Evolutionary conservation across 2,888 invertebrate genomes (phyloP), one percentile per base, ranked within the genome.

Genomic region (Cantharis flavilabris): DNA sequence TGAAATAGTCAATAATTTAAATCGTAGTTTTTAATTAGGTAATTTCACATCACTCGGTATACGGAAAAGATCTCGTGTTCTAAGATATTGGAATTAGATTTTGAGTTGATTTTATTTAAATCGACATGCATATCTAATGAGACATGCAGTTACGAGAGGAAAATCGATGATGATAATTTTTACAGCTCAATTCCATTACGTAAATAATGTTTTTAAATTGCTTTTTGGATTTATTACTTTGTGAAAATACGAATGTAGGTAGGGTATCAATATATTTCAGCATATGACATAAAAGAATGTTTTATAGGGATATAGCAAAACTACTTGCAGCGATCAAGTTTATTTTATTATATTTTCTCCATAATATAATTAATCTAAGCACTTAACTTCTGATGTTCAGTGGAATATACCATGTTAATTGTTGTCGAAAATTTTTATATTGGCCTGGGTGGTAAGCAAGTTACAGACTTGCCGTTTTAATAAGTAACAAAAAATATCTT

Each of bases 181-280:
- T 84, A 84, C 80, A 80, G 81, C 81, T 82, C 83, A 83, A 83
- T 83, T 80, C 84, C 83, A 82, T 84, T 85, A 85, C 85, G 86
- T 84, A 85, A 85, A 85, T 85, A 85, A 85, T 84, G 82, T 84
- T 85, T 49, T 85, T 85, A 85, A 85, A 86, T 86, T 86, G 86
- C 84, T 85, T 86, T 86, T 82, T 82, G 82, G 84, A 84, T 85
- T 86, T 85, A 85, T 85, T 67, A 23, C 65, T 16, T 20, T 67
- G 26, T 67, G 65, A 67, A 67, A 67, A 67, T 67, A 67, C 26
- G 65, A 67, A 20, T 67, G 49, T 49, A 49, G 49, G 49, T 49
- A 49, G 49, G 49, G 49, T 49, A 49, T 49, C 49, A 49, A 49
- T 49, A 49, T 49, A 49, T 49, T 49, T 49, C 49, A 49, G 49